Evolutionary conservation across 2,888 invertebrate genomes (phyloP).

Genomic region (Leucoma salicis): DNA sequence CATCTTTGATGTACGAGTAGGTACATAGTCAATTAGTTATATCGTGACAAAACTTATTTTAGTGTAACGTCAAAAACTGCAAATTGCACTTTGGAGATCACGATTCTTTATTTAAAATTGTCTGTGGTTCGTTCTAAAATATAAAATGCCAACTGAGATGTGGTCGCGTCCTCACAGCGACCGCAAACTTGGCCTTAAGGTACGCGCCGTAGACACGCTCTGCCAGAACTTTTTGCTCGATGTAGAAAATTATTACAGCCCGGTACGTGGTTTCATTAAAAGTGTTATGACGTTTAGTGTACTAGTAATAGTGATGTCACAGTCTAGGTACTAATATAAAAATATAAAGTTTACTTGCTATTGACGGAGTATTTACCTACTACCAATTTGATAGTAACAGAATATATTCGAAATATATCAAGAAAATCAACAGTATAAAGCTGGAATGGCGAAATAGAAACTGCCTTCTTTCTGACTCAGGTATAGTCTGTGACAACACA

Average conservation of each 20-base stretch:
- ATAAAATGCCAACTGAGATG: neutral
- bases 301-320: slow-evolving; percentile 34
- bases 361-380: too few species aligned
- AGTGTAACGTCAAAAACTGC: neutral
- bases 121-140: neutral
- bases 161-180: slow-evolving; percentile 20
- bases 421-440: too few species aligned
- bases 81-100: neutral
- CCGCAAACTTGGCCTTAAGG: slow-evolving; percentile 34
- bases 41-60: slow-evolving; percentile 1
- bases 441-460: too few species aligned
- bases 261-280: slow-evolving; percentile 56
- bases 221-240: slow-evolving; percentile 42
- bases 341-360: too few species aligned
- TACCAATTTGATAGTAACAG: too few species aligned
- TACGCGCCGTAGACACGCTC: slow-evolving; percentile 33
- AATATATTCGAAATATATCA: too few species aligned
- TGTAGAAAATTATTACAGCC: slow-evolving; percentile 51
- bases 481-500: too few species aligned
- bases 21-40: neutral
- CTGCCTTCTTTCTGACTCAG: too few species aligned
- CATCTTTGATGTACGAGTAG: slow-evolving; percentile 3
- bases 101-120: neutral
- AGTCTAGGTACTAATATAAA: too few species aligned
- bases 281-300: slow-evolving; percentile 40